These are phyloP conservation scores for Machaerirhynchus nigripectus DNA, from an alignment of 2,113 vertebrate genomes.

Conservation along the genomic window DNA sequence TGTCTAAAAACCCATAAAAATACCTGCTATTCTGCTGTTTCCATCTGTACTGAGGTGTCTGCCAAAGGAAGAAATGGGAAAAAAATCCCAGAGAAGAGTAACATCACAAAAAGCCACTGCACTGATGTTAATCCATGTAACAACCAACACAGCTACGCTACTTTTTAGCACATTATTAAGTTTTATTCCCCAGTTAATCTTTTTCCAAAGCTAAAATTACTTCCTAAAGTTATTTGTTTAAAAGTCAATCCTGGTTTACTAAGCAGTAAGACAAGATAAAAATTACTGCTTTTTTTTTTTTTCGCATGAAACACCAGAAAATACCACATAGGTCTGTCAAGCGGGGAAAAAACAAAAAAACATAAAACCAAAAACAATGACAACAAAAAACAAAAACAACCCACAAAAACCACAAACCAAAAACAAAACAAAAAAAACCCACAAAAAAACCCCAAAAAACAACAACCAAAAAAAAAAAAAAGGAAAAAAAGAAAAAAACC, in stretches of 20 bases:
- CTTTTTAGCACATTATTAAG: background rate
- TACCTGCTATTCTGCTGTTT: background rate
- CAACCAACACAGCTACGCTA: background rate
- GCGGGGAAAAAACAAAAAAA: fast-evolving
- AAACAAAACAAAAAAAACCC: too few species aligned
- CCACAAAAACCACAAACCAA: too few species aligned
- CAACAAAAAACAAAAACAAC: too few species aligned
- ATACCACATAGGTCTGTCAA: background rate
- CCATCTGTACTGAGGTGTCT: background rate
- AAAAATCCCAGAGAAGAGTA: background rate
- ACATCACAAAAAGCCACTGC: background rate
- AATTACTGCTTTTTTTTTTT: background rate
- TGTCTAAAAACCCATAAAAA: background rate
- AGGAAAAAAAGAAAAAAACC: fast-evolving
- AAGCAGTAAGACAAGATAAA: background rate
- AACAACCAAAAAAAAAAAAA: too few species aligned
- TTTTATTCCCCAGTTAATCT: background rate
- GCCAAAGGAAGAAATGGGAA: background rate
- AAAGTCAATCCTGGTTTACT: background rate
- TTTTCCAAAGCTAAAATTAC: background rate
- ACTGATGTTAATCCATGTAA: background rate
- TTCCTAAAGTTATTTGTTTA: background rate
- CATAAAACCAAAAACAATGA: too few species aligned
- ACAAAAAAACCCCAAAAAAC: too few species aligned
- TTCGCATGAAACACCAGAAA: background rate